Base-by-base conservation (phyloP, 2,888 invertebrate genomes). In the Drosophila demipolita region DNA sequence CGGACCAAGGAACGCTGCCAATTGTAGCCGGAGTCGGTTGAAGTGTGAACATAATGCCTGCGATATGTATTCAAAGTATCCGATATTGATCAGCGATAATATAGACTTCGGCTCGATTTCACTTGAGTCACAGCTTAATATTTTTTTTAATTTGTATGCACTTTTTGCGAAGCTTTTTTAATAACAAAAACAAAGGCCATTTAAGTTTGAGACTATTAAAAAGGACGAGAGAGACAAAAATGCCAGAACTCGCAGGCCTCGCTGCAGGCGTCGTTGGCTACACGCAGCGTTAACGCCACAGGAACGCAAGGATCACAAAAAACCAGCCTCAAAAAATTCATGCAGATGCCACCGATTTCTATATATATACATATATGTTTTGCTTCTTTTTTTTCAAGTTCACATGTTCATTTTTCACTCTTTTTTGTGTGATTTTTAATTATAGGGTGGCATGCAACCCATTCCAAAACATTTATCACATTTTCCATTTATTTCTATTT, bases 1-100 rank as follows among this genome's bases (percentile, higher is more conserved):
- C 71, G 86, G 96, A 95, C 97, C 97, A 97, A 89, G 97, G 96
- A 91, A 96, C 96, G 91, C 95, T 94, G 90, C 96, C 95, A 89
- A 97, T 95, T 93, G 96, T 95, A 93, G 96, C 95, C 94, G 96
- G 96, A 94, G 96, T 96, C 91, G 96, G 96, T 94, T 97, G 96
- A 95, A 97, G 95, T 82, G 95, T 95, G 93, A 93, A 93, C 93
- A 93, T 93, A 66, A 77, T 78, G 45, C 5, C 38, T 15, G 60
- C 52, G 26, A 50, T 52, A 33, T 42, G 36, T 52, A 42, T 61
- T 38, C 35, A 35, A 23, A 54, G 45, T 60, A 49, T 36, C 35
- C 40, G 17, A n/a, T 50, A 32, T 50, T 3, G 29, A 20, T 52
- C 20, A 12, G 26, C 52, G 12, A 45, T 23, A 4, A 45, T 45